These are phyloP conservation scores for Rhizoglyphus robini DNA, from an alignment of 1,140 invertebrate species.

Conservation along the genomic window DNA sequence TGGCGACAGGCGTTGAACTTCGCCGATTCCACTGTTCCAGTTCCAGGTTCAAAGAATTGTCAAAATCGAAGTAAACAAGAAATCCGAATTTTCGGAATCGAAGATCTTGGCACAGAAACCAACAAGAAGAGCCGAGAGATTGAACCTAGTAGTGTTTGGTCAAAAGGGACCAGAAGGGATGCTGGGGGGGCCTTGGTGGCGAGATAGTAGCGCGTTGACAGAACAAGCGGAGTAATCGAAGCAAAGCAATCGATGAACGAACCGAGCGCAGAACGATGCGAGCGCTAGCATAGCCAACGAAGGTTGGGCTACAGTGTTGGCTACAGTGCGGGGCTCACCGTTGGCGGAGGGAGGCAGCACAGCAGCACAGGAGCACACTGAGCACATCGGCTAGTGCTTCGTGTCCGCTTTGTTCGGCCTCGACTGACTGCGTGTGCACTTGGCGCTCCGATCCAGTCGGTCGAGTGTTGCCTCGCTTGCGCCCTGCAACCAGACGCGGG, in stretches of 20 bases:
- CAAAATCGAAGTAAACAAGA: neutral
- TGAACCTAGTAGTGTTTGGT: neutral
- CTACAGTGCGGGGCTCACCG: neutral
- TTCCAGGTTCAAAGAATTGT: conserved; percentile 21
- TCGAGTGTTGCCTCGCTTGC: too few relatives aligned
- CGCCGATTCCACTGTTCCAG: conserved; percentile 28
- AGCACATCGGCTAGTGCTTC: neutral
- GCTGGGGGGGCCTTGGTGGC: neutral
- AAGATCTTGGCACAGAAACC: conserved; percentile 11
- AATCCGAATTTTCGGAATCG: neutral
- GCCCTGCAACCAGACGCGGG: too few relatives aligned
- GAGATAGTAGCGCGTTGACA: conserved; percentile 21
- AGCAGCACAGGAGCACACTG: neutral
- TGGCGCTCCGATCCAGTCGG: neutral
- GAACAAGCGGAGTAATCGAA: conserved; percentile 26
- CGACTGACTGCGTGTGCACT: neutral
- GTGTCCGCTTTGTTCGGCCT: neutral
- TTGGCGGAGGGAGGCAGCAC: neutral
- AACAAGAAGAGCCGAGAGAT: too few relatives aligned
- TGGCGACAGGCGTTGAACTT: conserved; percentile 22
- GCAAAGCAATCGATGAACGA: neutral
- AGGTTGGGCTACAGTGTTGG: neutral
- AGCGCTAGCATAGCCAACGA: neutral
- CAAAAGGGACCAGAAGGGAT: neutral
- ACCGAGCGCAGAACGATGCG: neutral